Evolutionary conservation across 2,113 vertebrate genomes (phyloP), one percentile per base, ranked within the genome.

Genomic region (Protobothrops mucrosquamatus): DNA sequence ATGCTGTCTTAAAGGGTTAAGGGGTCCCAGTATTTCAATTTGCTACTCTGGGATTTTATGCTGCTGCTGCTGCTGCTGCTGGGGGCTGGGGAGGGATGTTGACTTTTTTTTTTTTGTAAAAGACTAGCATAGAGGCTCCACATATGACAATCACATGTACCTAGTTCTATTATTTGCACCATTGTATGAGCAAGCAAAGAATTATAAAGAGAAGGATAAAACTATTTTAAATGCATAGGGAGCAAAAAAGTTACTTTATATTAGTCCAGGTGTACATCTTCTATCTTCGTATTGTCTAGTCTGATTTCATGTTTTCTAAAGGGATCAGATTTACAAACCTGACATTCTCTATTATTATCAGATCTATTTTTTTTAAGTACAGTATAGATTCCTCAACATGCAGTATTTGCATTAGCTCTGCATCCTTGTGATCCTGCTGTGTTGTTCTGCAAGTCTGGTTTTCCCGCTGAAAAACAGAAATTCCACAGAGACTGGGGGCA

Each of bases 11-110:
- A 34, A 92, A 59, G 92, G 88, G 92, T 93, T 89, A 93, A 93
- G 86, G 29, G 88, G 55, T n/a, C 39, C 94, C 93, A 94, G 94
- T 92, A 6, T 94, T 95, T 39, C 29, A 61, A 15, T 26, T 39
- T 51, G 46, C 74, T 20, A 86, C 22, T 61, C 43, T 34, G 12
- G 54, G 55, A 26, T 59, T 14, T 9, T 52, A n/a, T 3, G 48
- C 54, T 6, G 48, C 29, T 9, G 12, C 46, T 55, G 23, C 48
- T 69, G 29, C 26, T n/a, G 3, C 74, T 22, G 74, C 22, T 81
- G 74, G 18, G 34, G 74, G 18, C 3, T 22, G 34, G 18, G 34
- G 34, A 43, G 74, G n/a, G 34, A 43, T 81, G 69, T 39, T 3
- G 34, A 39, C 18, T 39, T 39, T 39, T 39, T 81, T 39, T 20